Conservation (phyloP, 2,888 invertebrate genomes). For the Chalcosyrphus nemorum region DNA sequence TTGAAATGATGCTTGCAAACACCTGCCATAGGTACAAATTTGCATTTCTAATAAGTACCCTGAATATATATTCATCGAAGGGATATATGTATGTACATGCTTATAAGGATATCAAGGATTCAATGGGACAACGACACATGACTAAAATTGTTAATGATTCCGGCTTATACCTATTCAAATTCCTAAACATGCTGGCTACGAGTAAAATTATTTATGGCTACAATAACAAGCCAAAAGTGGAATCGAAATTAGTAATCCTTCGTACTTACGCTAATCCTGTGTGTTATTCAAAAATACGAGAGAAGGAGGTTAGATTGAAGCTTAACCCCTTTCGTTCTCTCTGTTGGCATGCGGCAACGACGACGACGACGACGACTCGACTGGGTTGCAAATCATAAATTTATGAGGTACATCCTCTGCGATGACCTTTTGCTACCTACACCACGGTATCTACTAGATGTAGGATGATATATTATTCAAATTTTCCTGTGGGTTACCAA, state of each 20-base stretch:
- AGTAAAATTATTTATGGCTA: slow-evolving; percentile 51
- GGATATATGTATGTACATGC: too few relatives aligned
- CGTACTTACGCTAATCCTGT: slow-evolving; percentile 52
- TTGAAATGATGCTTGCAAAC: slow-evolving; percentile 3
- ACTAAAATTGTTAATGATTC: background rate
- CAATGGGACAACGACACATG: background rate
- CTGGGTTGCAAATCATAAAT: slow-evolving; percentile 52
- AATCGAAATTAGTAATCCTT: slow-evolving; percentile 63
- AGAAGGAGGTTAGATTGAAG: slow-evolving; percentile 26
- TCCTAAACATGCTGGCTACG: background rate
- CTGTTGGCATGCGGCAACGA: background rate
- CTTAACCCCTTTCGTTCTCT: background rate
- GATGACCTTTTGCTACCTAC: slow-evolving; percentile 38
- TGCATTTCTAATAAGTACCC: slow-evolving; percentile 27
- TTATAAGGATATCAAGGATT: background rate
- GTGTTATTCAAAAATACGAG: slow-evolving; percentile 34
- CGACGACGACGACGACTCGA: too few relatives aligned
- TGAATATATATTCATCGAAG: background rate
- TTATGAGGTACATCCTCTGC: slow-evolving; percentile 38
- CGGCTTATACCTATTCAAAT: background rate
- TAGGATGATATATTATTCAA: slow-evolving; percentile 50
- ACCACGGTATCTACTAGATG: background rate
- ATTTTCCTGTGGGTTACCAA: slow-evolving; percentile 48
- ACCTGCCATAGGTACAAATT: slow-evolving; percentile 1
- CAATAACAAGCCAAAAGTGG: slow-evolving; percentile 38